Evolutionary conservation across 2,888 invertebrate species (phyloP), one percentile per base, ranked within the genome.

Genomic region (Epirrhoe alternata): DNA sequence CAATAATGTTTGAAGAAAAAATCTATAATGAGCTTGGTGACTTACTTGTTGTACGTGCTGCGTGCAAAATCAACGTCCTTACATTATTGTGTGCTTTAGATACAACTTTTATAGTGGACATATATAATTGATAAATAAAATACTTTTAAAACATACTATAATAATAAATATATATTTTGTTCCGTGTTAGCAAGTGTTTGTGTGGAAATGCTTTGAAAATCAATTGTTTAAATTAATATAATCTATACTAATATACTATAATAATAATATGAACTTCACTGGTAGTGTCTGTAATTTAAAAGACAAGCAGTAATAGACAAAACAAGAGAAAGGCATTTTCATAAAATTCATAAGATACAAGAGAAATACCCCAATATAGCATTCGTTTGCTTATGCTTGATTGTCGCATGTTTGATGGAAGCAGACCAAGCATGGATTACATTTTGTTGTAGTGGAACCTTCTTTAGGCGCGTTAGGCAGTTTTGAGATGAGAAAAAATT

Each of bases 11-110:
- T n/a, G n/a, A n/a, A n/a, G n/a, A n/a, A 45, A n/a, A 45, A n/a
- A 45, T 5, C n/a, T 60, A 64, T 67, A 61, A 66, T 70, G n/a
- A 76, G 72, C 73, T 74, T 68, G 61, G 68, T 70, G 76, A 95
- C 95, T 95, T 94, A 95, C 95, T 94, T 95, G 94, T 86, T 94
- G 94, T 75, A 94, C 94, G 93, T 94, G 94, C 95, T 95, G 86
- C 94, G 93, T 93, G 92, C 91, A 88, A 88, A 86, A 79, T 77
- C 70, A 84, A 79, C 82, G 75, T 66, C 68, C 74, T 70, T 70
- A 68, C 66, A 73, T 85, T 84, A 81, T 81, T 76, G 67, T 64
- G 78, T 82, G 79, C 75, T 71, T 33, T 57, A 57, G 61, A 61
- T 56, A 52, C 61, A 61, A 52, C 47, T 53, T 35, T n/a, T n/a